Evolutionary conservation across 2,113 vertebrate genomes (phyloP).

Genomic region (Antennarius striatus): DNA sequence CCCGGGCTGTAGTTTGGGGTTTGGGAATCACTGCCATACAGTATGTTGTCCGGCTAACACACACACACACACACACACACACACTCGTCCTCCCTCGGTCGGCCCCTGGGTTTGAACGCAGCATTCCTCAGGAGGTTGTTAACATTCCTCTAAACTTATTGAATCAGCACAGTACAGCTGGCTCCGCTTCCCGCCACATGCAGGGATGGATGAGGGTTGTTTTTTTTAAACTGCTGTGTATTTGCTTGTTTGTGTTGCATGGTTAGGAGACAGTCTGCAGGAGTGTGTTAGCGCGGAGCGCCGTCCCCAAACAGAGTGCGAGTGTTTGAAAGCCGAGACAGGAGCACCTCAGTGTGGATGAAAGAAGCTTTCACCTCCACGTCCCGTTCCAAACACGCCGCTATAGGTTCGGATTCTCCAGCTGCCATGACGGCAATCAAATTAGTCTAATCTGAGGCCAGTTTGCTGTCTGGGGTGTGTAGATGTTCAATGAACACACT

Average conservation of each 20-base stretch:
- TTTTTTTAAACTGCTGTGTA: slow-evolving; percentile 14
- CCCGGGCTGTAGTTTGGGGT: too few species aligned
- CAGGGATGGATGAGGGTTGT: slow-evolving; percentile 34
- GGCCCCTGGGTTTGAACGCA: slow-evolving; percentile 53
- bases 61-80: too few species aligned
- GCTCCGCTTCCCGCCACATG: slow-evolving; percentile 55
- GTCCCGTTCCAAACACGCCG: slow-evolving; percentile 6
- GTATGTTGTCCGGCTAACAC: too few species aligned
- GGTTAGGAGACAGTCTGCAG: slow-evolving; percentile 19
- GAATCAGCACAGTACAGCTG: slow-evolving; percentile 70
- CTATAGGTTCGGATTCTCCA: slow-evolving; percentile 22
- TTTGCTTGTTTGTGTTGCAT: slow-evolving; percentile 46
- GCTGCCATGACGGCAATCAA: slow-evolving; percentile 6
- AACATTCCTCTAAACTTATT: slow-evolving; percentile 69
- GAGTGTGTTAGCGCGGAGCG: slow-evolving; percentile 17
- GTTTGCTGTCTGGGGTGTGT: too few species aligned
- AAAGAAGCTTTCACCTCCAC: slow-evolving; percentile 56
- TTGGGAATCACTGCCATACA: too few species aligned
- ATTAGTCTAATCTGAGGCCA: not conserved
- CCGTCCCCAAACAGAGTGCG: slow-evolving; percentile 31
- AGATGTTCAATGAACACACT: too few species aligned
- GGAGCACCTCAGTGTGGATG: slow-evolving; percentile 54
- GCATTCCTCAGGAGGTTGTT: slow-evolving; percentile 74
- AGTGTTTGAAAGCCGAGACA: slow-evolving; percentile 51
- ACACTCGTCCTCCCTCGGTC: slow-evolving; percentile 35